Base-by-base conservation (phyloP, 2,888 invertebrate species). In the Ypsolopha sequella region DNA sequence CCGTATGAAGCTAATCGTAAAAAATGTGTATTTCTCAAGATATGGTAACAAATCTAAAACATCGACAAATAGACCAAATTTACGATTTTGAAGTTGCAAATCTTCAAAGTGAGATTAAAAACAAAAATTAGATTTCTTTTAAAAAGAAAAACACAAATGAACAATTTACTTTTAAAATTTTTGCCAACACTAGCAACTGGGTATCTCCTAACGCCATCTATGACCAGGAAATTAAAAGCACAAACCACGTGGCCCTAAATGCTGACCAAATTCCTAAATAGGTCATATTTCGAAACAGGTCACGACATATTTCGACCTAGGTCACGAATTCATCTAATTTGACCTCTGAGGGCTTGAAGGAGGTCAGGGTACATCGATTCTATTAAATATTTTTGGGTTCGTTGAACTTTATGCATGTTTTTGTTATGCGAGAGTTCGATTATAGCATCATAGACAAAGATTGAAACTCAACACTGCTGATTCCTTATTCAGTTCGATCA, bases 311-410 rank as follows among this genome's bases (percentile, higher is more conserved):
- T 43, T 14, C 24, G 43, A 43, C 43, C 43, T 43, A 43, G 43
- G 6, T 24, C 8, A 24, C 43, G 43, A 43, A 14, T 43, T 43
- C 8, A 43, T 43, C 77, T 71, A 71, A 73, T 70, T 66, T 71
- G 76, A 78, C 77, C 78, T 66, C 65, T 47, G 60, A 58, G 73
- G 73, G 80, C 80, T 79, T 77, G 78, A 11, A 7, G 13, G 24
- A 43, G 43, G 43, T 43, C 43, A 14, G 3, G 43, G 43, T 13
- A 24, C 24, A 43, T 43, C 43, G 43, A 43, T 43, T 43, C 9
- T 24, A 8, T 13, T 13, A 11, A 14, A 43, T 13, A 43, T 24
- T 43, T n/a, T 1, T 24, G 9, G 11, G 43, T 6, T 14, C 24
- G 11, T 43, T 43, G 43, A 13, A 13, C 11, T 24, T 24, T 43